Base-by-base conservation (phyloP, 1,140 invertebrate species). In the Acyrthosiphon pisum region DNA sequence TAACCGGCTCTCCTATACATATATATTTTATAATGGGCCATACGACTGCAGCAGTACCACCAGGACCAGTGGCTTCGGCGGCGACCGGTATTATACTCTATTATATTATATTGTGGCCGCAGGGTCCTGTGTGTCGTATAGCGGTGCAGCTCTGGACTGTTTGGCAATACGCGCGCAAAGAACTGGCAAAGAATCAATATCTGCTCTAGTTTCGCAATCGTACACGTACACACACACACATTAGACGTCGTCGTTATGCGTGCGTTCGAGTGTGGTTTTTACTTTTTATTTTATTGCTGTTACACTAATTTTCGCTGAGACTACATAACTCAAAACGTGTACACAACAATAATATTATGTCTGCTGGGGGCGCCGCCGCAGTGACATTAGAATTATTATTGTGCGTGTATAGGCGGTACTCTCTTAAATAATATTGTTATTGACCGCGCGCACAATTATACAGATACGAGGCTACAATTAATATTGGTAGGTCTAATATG, bases 131-230 rank as follows among this genome's bases (percentile, higher is more conserved):
- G 37, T 23, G 81, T 20, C 37, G 56, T 23, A n/a, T n/a, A 30
- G n/a, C 30, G n/a, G 68, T 23, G 68, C 22, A 50, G 48, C 48
- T 50, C 56, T 11, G 37, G 30, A 50, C 44, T 46, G 91, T 92
- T 92, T 92, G 76, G 76, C 46, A 92, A 83, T 37, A 22, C n/a
- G n/a, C 76, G n/a, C 46, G 44, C 76, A 2, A 41, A 41, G 41
- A 41, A 41, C 91, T 35, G 68, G 30, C 90, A 81, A 84, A 50
- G 91, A 92, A 92, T 92, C 76, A 35, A 92, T 84, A 84, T 92
- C 68, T 84, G 91, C 91, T 92, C 91, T 20, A 92, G 76, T 92
- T 92, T 92, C 91, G 76, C 76, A 92, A 92, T 83, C 44, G 44
- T 83, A 56, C 8, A 46, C 44, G 44, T 46, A 46, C 60, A 68